These are phyloP conservation scores for Neodontobutis hainanensis DNA, from an alignment of 2,113 vertebrate genomes.

Conservation along the genomic window DNA sequence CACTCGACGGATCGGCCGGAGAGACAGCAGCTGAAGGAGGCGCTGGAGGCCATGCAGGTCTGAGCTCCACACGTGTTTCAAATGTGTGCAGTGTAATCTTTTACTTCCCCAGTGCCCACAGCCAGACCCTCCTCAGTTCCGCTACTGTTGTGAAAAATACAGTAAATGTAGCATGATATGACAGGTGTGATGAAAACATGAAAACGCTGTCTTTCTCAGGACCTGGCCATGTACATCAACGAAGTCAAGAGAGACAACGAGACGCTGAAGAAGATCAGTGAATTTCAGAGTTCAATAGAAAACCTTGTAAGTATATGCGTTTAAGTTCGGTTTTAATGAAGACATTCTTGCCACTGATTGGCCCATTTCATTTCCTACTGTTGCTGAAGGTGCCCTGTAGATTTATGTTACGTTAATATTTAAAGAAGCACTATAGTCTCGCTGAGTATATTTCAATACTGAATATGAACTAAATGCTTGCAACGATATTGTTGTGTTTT, in stretches of 20 bases:
- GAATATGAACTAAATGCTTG: no score
- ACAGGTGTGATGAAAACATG: no score
- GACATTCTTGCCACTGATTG: no score
- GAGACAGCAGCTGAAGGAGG: constrained; percentile 92
- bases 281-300: constrained; percentile 97
- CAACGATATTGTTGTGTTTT: no score
- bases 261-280: constrained; percentile 96
- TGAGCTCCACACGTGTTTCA: constrained; percentile 13
- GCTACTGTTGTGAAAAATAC: constrained; percentile 14
- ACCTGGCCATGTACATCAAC: constrained; percentile 98
- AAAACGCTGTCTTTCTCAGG: constrained; percentile 73
- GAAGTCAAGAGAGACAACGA: constrained; percentile 98
- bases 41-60: constrained; percentile 97
- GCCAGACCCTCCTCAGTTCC: constrained; percentile 22
- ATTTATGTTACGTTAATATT: no score
- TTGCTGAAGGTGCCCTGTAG: no score
- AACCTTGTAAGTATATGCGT: constrained; percentile 86
- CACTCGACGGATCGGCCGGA: constrained; percentile 90
- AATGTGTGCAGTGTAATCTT: neutral
- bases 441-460: no score
- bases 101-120: neutral
- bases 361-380: no score
- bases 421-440: no score
- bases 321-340: neutral
- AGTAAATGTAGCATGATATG: constrained; percentile 9